These are phyloP conservation scores for Pseudochaenichthys georgianus DNA, from an alignment of 2,797 vertebrate genomes.

Conservation along the genomic window DNA sequence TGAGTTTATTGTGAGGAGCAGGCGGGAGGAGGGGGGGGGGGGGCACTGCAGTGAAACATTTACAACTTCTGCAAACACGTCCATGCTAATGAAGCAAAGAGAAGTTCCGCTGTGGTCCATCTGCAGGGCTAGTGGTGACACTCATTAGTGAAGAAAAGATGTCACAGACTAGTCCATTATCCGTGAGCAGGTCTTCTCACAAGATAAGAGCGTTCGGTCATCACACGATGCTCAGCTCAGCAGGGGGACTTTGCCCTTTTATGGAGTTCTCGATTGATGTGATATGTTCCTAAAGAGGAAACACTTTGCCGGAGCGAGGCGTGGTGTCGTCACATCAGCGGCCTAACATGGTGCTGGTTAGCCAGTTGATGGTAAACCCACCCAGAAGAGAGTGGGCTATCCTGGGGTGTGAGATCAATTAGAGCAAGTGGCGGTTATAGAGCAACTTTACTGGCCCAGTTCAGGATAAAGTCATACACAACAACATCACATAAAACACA, in stretches of 20 bases:
- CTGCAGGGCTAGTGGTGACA: neutral
- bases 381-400: neutral
- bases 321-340: neutral
- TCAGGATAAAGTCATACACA: too few relatives aligned
- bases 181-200: neutral
- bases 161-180: neutral
- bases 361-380: neutral
- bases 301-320: neutral
- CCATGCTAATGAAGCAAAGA: neutral
- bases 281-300: neutral
- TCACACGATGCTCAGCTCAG: neutral
- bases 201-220: neutral
- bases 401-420: neutral
- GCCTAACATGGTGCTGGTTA: neutral
- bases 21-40: slow-evolving; percentile 11
- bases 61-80: neutral
- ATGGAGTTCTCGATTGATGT: neutral
- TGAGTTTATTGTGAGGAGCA: slow-evolving; percentile 49
- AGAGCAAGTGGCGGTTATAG: too few relatives aligned
- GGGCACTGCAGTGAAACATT: neutral
- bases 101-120: neutral
- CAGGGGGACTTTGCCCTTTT: neutral
- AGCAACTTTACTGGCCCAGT: too few relatives aligned
- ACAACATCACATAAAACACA: too few relatives aligned
- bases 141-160: neutral